Evolutionary conservation across 2,888 invertebrate genomes (phyloP).

Genomic region (Psylliodes chrysocephalus): DNA sequence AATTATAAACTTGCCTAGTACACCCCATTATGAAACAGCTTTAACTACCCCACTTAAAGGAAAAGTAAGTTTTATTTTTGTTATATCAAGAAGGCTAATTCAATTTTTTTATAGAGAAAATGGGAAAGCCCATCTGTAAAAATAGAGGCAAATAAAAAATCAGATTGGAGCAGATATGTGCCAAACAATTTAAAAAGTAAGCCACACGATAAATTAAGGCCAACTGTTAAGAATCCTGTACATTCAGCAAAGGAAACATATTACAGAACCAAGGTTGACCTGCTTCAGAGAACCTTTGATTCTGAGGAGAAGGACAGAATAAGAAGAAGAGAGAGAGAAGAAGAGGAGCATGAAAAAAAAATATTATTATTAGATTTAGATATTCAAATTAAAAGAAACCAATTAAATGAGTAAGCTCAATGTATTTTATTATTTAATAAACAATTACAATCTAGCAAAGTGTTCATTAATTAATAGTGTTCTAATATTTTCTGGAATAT

Average conservation of each 20-base stretch:
- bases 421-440: not conserved
- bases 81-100: too few species aligned
- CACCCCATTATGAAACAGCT: not conserved
- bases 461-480: not conserved
- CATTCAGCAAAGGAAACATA: not conserved
- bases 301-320: not conserved
- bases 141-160: too few species aligned
- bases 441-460: not conserved
- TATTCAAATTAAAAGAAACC: not conserved
- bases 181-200: too few species aligned
- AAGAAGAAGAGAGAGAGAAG: not conserved
- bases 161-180: too few species aligned
- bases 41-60: not conserved
- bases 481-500: not conserved
- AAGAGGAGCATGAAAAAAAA: not conserved
- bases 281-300: not conserved
- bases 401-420: not conserved
- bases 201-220: not conserved
- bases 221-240: not conserved
- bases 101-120: too few species aligned
- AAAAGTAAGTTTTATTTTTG: not conserved
- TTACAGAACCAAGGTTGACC: not conserved
- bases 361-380: not conserved
- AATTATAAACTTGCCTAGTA: too few species aligned
- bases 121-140: too few species aligned